These are phyloP conservation scores for Hylomyscus alleni DNA, from an alignment of 2,797 vertebrate species.

Conservation along the genomic window DNA sequence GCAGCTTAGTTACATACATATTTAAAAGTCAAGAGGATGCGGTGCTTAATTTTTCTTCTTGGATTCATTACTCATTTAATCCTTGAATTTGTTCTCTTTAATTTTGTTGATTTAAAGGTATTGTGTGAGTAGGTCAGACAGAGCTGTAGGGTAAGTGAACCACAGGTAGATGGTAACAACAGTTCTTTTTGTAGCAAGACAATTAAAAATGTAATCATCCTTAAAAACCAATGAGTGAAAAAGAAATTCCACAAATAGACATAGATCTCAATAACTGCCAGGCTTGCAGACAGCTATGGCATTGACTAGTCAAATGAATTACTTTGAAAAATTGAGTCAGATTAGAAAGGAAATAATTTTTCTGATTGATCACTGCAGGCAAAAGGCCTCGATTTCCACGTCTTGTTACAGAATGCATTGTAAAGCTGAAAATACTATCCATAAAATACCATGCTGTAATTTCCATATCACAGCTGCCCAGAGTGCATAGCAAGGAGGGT, in stretches of 20 bases:
- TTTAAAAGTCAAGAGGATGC: conserved; percentile 67
- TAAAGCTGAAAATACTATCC: conserved; percentile 79
- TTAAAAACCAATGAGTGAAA: conserved; percentile 75
- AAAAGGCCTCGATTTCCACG: conserved; percentile 60
- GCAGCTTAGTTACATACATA: conserved; percentile 57
- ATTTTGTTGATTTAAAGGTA: conserved; percentile 78
- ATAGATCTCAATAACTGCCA: conserved; percentile 36
- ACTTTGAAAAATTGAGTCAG: conserved; percentile 65
- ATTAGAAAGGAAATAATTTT: conserved; percentile 79
- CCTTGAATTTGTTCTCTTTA: conserved; percentile 74
- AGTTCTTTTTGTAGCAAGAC: conserved; percentile 54
- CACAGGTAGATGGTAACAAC: conserved; percentile 55
- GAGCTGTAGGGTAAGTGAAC: conserved; percentile 55
- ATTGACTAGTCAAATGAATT: conserved; percentile 72
- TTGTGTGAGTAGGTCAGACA: conserved; percentile 57
- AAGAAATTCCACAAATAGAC: conserved; percentile 64
- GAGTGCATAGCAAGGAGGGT: conserved; percentile 89
- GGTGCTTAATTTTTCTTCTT: conserved; percentile 63
- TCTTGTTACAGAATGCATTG: conserved; percentile 79
- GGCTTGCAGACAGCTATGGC: conserved; percentile 30
- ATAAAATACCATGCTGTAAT: conserved; percentile 83
- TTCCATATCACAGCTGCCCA: conserved; percentile 91
- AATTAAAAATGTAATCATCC: conserved; percentile 82
- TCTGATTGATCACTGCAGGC: conserved; percentile 81
- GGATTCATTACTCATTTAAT: conserved; percentile 69